Evolutionary conservation across 2,888 invertebrate species (phyloP), one percentile per base, ranked within the genome.

Genomic region (Andrena dorsata): DNA sequence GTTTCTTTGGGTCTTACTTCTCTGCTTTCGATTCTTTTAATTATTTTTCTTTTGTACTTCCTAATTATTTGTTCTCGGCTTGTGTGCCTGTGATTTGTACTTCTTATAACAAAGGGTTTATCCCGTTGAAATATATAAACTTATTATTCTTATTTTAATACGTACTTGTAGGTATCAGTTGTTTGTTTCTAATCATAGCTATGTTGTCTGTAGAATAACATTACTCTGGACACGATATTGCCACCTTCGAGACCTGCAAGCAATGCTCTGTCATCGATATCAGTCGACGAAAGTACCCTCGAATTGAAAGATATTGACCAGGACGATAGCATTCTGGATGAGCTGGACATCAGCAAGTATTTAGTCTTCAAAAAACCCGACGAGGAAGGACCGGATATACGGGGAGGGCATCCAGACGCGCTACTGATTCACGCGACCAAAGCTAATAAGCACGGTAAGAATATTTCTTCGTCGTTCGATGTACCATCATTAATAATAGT

Each of bases 381-480:
- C 32, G 97, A 97, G 92, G 98, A 98, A 83, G 98, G 98, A 3
- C 98, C 98, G 0, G 98, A 98, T 89, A 97, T 98, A 56, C 96
- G 98, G 79, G 99, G 99, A 8, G 99, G 99, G 7, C 96, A 97
- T 83, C 96, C 98, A 1, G 98, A 99, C 94, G 99, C 98, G 0
- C 96, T 99, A 72, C 97, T 99, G 84, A 98, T 99, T 58, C 98
- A 99, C 92, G 99, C 99, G 64, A 98, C 99, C 76, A 98, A 98
- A 94, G 98, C 98, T 83, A 98, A 98, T 93, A 98, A 98, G 95
- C 97, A 95, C 91, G 96, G 97, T 96, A 94, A 93, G 93, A 92
- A 69, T 51, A 26, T 28, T 16, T 53, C 26, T 5, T 6, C 41
- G 26, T 53, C 2, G n/a, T 4, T 10, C n/a, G 7, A 4, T 23